phyloP scores from a whole-genome alignment of 2,113 vertebrate species.

The Vidua chalybeata region DNA sequence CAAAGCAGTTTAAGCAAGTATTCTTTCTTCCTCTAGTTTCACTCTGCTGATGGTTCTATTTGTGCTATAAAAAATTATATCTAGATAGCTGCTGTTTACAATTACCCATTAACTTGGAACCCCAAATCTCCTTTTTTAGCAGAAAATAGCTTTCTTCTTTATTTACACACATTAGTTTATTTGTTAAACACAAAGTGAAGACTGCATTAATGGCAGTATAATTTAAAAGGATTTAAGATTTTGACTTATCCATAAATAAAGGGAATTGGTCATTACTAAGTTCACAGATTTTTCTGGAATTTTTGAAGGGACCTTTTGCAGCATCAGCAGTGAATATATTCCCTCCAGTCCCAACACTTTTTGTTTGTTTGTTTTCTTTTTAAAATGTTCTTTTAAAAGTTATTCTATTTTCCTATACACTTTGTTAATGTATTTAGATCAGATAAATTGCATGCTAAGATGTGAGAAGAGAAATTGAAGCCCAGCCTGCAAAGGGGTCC shows the following conservation, averaged over 20 bases:
- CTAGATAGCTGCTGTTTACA: not conserved
- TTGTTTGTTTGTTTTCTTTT: not conserved
- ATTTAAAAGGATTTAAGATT: constrained; percentile 6
- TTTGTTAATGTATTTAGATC: not conserved
- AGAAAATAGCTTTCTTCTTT: not conserved
- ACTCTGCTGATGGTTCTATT: not conserved
- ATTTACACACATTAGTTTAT: not conserved
- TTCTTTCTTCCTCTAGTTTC: not conserved
- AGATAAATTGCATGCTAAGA: not conserved
- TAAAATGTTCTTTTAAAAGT: not conserved
- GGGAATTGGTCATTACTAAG: not conserved
- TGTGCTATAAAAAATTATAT: not conserved
- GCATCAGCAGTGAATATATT: not conserved
- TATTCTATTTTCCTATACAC: not conserved
- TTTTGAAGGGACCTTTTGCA: not conserved
- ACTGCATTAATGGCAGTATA: not conserved
- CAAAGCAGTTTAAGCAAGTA: not conserved
- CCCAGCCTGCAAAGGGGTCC: not conserved
- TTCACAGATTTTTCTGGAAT: not conserved
- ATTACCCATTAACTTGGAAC: not conserved
- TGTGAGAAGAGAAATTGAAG: not conserved
- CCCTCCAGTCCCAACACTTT: not conserved
- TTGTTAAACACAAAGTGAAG: not conserved
- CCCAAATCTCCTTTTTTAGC: not conserved
- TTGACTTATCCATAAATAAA: not conserved